A percentile compares a stretch with the other conserved stretches of the same genome.
phyloP scores from a whole-genome alignment of 2,797 vertebrate genomes.

The Myripristis jacobus region DNA sequence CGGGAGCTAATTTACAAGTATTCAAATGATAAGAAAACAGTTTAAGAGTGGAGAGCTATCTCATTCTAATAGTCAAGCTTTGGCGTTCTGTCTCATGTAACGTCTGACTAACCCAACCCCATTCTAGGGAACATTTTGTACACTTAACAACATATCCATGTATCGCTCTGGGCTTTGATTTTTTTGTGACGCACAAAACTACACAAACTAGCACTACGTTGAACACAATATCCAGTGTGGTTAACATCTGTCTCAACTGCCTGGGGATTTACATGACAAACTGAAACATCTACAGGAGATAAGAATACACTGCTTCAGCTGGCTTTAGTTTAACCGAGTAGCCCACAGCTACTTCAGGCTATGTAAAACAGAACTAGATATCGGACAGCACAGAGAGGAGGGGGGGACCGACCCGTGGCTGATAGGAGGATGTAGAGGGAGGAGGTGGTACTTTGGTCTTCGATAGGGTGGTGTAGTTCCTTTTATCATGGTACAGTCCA shows the following conservation, averaged over 20 bases:
- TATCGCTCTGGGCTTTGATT: slow-evolving; percentile 12
- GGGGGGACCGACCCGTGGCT: slow-evolving; percentile 81
- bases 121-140: not conserved
- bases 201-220: not conserved
- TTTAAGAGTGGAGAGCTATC: not conserved
- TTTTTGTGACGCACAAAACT: slow-evolving; percentile 9
- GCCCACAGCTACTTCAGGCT: slow-evolving; percentile 8
- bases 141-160: not conserved
- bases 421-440: slow-evolving; percentile 79
- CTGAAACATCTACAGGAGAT: slow-evolving; percentile 12
- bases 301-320: slow-evolving; percentile 8
- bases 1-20: slow-evolving; percentile 35
- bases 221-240: not conserved
- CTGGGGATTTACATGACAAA: slow-evolving; percentile 34
- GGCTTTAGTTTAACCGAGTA: slow-evolving; percentile 12
- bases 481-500: slow-evolving; percentile 94
- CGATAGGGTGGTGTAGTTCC: slow-evolving; percentile 93
- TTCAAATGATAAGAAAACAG: slow-evolving; percentile 35
- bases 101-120: not conserved
- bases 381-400: slow-evolving; percentile 42
- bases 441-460: slow-evolving; percentile 86
- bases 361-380: slow-evolving; percentile 73
- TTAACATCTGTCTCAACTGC: slow-evolving; percentile 17
- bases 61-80: not conserved
- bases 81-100: not conserved